A percentile compares a stretch with the other conserved stretches of the same genome.
Evolutionary conservation across 2,113 vertebrate species (phyloP).

Genomic region (Grammomys dolichurus): DNA sequence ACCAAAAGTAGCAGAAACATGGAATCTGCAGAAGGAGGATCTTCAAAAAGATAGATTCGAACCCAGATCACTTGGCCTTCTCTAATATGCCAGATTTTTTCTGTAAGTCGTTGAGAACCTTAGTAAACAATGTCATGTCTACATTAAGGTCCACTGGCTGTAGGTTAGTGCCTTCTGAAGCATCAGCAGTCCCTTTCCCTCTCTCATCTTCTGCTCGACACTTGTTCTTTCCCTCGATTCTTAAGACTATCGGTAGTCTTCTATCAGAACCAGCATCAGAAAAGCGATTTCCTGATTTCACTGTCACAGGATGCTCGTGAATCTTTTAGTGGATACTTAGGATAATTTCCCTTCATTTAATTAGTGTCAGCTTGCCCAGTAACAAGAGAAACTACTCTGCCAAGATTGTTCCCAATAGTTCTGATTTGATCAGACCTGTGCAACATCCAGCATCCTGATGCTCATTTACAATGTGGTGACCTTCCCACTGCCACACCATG

Average conservation of each 20-base stretch:
- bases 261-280: neutral
- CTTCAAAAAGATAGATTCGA: neutral
- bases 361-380: neutral
- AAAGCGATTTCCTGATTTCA: constrained; percentile 33
- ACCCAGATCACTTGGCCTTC: neutral
- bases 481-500: too few relatives aligned
- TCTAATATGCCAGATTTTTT: neutral
- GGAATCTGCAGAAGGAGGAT: neutral
- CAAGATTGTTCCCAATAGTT: neutral
- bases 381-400: neutral
- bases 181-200: neutral
- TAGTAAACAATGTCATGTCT: neutral
- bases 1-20: neutral
- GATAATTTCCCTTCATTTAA: neutral
- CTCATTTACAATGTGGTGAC: neutral
- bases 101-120: neutral
- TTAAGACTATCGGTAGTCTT: neutral
- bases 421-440: neutral
- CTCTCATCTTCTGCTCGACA: neutral
- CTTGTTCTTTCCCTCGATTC: neutral
- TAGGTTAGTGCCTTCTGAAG: neutral
- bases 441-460: neutral
- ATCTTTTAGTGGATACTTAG: constrained; percentile 29
- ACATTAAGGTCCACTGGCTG: neutral
- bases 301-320: neutral